Evolutionary conservation across 2,113 vertebrate genomes (phyloP).

Genomic region (Brienomyrus brachyistius): DNA sequence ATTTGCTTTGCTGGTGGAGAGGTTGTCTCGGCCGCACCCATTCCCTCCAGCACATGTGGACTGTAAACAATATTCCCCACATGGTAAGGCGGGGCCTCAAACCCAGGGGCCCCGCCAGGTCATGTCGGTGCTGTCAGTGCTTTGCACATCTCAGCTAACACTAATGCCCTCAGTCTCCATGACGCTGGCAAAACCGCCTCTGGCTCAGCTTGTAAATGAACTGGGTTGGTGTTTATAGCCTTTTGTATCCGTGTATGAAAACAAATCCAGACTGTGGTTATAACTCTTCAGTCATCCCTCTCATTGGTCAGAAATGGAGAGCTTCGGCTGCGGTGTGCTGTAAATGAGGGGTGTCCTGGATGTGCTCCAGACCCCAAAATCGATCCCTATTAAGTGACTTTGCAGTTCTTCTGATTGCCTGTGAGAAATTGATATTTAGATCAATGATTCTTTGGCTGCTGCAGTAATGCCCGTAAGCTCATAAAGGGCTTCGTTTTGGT

Average conservation of each 20-base stretch:
- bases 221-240: not conserved
- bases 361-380: constrained; percentile 49
- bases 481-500: not conserved
- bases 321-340: constrained; percentile 16
- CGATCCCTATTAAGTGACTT: constrained; percentile 56
- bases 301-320: not conserved
- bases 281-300: constrained; percentile 8
- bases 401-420: constrained; percentile 47
- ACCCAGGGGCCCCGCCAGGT: not conserved
- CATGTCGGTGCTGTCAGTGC: not conserved
- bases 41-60: not conserved
- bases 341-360: constrained; percentile 42
- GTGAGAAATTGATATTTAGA: constrained; percentile 55
- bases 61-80: not conserved
- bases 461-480: constrained; percentile 22
- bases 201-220: not conserved
- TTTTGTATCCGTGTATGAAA: not conserved
- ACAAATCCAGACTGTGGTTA: not conserved
- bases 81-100: not conserved
- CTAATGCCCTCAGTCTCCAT: not conserved
- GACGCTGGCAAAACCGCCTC: not conserved
- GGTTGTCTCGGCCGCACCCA: not conserved
- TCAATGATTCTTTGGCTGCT: constrained; percentile 50
- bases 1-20: not conserved
- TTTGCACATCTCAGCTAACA: not conserved